Conservation (phyloP, 2,113 vertebrate genomes). For the Eretmodus cyanostictus region DNA sequence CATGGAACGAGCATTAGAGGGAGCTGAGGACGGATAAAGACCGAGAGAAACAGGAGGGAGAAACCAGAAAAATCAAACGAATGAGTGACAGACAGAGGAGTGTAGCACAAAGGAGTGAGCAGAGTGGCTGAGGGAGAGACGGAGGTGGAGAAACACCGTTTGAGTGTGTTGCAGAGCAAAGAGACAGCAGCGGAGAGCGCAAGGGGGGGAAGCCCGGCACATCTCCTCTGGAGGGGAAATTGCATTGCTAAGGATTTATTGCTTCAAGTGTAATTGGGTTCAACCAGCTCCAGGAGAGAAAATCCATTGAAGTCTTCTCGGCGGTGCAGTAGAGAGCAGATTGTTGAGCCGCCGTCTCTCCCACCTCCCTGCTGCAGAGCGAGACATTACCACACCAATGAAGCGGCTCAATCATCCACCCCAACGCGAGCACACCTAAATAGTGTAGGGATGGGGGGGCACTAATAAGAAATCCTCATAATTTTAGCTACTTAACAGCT, state of each 20-base stretch:
- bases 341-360: conserved; percentile 20
- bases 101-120: not conserved
- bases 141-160: not conserved
- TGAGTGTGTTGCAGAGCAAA: not conserved
- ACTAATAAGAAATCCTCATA: not conserved
- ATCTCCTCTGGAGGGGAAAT: conserved; percentile 67
- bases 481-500: not conserved
- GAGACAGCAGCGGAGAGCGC: not conserved
- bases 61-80: not conserved
- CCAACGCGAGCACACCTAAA: not conserved
- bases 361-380: not conserved
- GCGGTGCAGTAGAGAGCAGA: conserved; percentile 6
- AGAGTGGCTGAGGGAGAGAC: not conserved
- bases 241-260: conserved; percentile 74
- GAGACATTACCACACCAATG: not conserved
- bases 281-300: conserved; percentile 64
- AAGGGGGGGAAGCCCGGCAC: conserved; percentile 24
- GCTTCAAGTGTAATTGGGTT: conserved; percentile 75
- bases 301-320: conserved; percentile 60
- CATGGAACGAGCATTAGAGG: not conserved
- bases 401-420: not conserved
- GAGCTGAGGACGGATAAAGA: not conserved
- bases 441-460: not conserved
- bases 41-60: not conserved
- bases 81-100: not conserved